phyloP scores from a whole-genome alignment of 2,113 vertebrate species.

The Poicephalus gulielmi region DNA sequence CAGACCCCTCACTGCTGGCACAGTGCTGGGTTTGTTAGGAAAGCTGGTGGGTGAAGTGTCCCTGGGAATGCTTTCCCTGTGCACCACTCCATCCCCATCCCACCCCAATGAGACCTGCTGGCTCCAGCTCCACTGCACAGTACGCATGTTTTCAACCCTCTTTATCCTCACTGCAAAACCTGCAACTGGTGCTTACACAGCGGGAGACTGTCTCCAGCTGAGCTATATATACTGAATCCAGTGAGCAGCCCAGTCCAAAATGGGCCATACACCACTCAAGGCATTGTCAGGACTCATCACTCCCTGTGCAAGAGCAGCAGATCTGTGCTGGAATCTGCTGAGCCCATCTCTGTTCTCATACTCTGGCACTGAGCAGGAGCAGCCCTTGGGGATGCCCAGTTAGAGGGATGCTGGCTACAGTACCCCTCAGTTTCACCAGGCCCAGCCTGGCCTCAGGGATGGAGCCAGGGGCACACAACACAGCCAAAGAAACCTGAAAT shows the following conservation, averaged over 20 bases:
- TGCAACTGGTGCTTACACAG: not conserved
- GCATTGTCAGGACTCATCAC: not conserved
- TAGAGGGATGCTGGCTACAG: not conserved
- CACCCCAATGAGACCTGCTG: not conserved
- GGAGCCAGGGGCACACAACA: not conserved
- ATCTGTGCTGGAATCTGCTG: not conserved
- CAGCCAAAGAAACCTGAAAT: not conserved
- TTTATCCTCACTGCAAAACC: not conserved
- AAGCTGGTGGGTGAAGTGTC: not conserved
- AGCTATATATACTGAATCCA: accelerated
- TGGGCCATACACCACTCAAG: not conserved
- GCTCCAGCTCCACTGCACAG: not conserved
- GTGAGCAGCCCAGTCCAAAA: not conserved
- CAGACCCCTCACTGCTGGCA: not conserved
- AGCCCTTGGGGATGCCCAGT: not conserved
- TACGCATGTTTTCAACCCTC: accelerated
- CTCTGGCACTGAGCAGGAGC: accelerated
- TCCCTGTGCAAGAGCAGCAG: not conserved
- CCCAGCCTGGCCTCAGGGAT: not conserved
- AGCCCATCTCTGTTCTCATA: not conserved
- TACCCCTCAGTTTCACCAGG: not conserved
- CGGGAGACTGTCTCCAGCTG: not conserved
- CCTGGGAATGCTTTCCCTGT: not conserved
- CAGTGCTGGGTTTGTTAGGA: accelerated
- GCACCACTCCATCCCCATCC: not conserved